These are phyloP conservation scores for Melangyna quadrimaculata DNA, from an alignment of 2,888 invertebrate genomes.

Conservation along the genomic window DNA sequence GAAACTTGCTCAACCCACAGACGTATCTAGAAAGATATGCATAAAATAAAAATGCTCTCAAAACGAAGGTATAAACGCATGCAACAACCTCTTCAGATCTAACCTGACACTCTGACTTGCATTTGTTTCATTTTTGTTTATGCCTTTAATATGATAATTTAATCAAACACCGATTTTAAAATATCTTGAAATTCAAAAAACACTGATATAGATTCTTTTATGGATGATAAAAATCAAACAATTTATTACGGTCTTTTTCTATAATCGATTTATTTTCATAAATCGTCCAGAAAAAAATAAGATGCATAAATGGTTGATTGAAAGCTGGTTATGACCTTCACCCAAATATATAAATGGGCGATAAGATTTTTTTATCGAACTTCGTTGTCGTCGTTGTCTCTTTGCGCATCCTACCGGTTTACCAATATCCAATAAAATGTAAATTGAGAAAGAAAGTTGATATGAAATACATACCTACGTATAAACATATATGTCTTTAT, in stretches of 20 bases:
- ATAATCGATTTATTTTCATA: slow-evolving; percentile 10
- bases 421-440: slow-evolving; percentile 33
- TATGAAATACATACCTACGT: no score
- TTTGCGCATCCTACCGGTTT: slow-evolving; percentile 10
- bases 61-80: neutral
- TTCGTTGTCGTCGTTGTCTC: neutral
- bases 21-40: neutral
- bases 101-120: neutral
- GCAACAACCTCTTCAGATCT: neutral
- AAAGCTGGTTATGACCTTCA: slow-evolving; percentile 57
- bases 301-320: slow-evolving; percentile 17
- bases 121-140: neutral
- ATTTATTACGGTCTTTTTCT: slow-evolving; percentile 7
- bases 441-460: slow-evolving; percentile 58
- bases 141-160: slow-evolving; percentile 36
- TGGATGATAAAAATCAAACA: neutral
- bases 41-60: neutral
- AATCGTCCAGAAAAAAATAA: slow-evolving; percentile 4
- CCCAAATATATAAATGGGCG: slow-evolving; percentile 49
- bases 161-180: neutral
- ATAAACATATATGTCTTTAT: neutral
- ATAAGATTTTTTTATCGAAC: slow-evolving; percentile 17
- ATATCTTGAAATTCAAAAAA: neutral
- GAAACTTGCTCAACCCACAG: neutral
- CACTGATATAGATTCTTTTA: neutral